Evolutionary conservation across 2,113 vertebrate species (phyloP).

Genomic region (Cettia cetti): DNA sequence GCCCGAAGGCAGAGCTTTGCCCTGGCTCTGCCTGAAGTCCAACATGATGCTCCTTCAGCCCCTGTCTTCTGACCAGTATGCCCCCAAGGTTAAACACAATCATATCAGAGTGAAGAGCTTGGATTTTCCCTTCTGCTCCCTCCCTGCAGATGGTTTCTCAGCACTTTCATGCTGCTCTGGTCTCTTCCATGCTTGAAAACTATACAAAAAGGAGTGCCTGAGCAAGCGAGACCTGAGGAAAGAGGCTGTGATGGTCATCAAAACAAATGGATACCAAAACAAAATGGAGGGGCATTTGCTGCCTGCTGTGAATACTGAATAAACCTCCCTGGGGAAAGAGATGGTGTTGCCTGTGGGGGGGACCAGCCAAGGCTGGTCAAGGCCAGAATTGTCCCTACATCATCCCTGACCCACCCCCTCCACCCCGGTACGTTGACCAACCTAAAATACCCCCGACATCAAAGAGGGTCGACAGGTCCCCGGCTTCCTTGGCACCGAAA

Average conservation of each 20-base stretch:
- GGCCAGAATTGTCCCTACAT: neutral
- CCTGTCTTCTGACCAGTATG: neutral
- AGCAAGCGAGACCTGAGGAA: neutral
- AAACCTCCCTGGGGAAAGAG: neutral
- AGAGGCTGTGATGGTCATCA: neutral
- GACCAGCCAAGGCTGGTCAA: neutral
- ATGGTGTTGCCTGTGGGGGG: neutral
- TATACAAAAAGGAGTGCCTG: neutral
- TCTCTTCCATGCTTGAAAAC: neutral
- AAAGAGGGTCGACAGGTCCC: constrained; percentile 94
- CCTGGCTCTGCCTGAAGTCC: neutral
- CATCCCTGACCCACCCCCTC: neutral
- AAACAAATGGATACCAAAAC: neutral
- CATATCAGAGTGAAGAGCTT: neutral
- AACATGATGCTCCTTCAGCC: neutral
- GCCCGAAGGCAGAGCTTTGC: neutral
- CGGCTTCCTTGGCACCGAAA: constrained; percentile 87
- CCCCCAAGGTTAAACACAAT: neutral
- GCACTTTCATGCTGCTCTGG: neutral
- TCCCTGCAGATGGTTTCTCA: neutral
- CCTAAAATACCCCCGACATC: constrained; percentile 95
- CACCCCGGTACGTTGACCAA: neutral
- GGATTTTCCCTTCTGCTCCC: neutral
- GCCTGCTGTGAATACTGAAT: neutral
- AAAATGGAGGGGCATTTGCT: rapidly evolving